Evolutionary conservation across 2,888 invertebrate species (phyloP), one percentile per base, ranked within the genome.

Genomic region (Beris chalybata): DNA sequence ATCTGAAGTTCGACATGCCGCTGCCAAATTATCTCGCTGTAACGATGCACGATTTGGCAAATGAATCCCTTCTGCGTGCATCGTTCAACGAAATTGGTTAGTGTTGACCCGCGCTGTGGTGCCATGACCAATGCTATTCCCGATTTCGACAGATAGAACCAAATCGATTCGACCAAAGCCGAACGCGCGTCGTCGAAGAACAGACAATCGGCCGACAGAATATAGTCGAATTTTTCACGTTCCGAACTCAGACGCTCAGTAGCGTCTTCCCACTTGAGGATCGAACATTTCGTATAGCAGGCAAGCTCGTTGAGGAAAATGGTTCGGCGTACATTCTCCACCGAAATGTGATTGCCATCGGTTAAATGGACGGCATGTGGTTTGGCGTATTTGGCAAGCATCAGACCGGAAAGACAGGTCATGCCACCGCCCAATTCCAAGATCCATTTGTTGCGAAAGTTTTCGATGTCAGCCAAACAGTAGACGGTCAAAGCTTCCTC

Each of bases 391-490:
- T 89, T 88, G 66, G 89, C 88, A 58, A 86, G 83, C 75, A 90
- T 85, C 12, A 93, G 79, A 2, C 92, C 92, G 6, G 91, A 91
- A 38, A 93, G 81, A 72, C 91, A 91, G 22, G 92, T 91, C 89
- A 93, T 92, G 4, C 93, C 93, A 15, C 92, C 92, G 3, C 93
- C 93, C 52, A 93, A 81, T 77, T 93, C 93, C 73, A 91, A 82
- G 31, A 93, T 86, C 74, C 82, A 84, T 76, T 88, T 88, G 69
- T 84, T 84, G n/a, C 84, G 81, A 77, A 91, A 91, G 48, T 85
- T 77, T n/a, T 81, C 74, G 58, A 84, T 78, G 76, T 91, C 87
- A 71, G 86, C 84, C 65, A 91, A 81, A 53, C 86, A 81, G 74
- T 89, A 88, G 72, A 88, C 88, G 4, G 88, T 86, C 57, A 91